phyloP scores from a whole-genome alignment of 2,113 vertebrate genomes.

The Bombycilla garrulus region DNA sequence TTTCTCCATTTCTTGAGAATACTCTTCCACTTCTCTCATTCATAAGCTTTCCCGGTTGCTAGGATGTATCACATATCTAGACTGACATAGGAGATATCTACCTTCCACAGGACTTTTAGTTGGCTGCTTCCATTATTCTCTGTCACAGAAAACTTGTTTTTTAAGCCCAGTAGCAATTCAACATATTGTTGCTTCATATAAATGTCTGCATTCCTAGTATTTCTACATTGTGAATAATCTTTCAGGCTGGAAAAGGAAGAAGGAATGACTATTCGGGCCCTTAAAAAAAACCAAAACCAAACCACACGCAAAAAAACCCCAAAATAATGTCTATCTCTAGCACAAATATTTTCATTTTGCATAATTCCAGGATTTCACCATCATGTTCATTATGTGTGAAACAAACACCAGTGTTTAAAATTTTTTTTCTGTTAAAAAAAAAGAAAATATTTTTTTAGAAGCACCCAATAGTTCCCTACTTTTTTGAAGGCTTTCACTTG shows the following conservation, averaged over 20 bases:
- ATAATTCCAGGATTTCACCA: neutral
- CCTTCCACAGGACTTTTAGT: neutral
- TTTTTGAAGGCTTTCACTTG: neutral
- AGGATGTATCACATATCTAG: neutral
- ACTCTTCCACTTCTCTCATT: neutral
- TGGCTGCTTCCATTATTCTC: neutral
- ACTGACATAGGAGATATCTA: neutral
- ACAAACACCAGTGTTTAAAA: accelerated
- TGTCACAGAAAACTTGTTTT: neutral
- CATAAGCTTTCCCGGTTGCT: neutral
- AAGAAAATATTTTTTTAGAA: neutral
- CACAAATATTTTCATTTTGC: neutral
- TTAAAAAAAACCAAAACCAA: neutral
- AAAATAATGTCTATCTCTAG: neutral
- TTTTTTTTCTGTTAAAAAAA: neutral
- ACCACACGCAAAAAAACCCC: accelerated
- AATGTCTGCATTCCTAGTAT: neutral
- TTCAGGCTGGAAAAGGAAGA: neutral
- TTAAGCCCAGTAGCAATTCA: neutral
- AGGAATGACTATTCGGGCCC: neutral
- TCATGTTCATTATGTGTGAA: neutral
- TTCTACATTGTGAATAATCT: neutral
- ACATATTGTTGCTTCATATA: neutral
- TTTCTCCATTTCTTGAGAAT: neutral
- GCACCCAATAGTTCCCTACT: neutral